Evolutionary conservation across 2,888 invertebrate species (phyloP), one percentile per base, ranked within the genome.

Genomic region (Nudaria mundana): DNA sequence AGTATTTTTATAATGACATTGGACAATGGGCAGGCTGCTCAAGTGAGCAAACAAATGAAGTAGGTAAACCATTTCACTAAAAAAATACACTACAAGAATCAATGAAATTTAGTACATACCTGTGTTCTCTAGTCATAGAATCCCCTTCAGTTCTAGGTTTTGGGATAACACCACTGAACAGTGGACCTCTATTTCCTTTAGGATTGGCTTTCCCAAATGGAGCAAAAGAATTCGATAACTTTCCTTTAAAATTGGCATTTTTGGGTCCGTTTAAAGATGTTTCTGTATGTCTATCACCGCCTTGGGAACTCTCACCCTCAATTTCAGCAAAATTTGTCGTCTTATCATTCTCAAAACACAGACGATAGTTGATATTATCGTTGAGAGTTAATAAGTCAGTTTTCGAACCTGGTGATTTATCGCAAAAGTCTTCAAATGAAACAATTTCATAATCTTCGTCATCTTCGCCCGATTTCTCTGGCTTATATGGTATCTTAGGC

Each of bases 371-470:
- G 22, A 90, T 87, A 47, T 89, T 89, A 51, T 89, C 89, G 48
- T 87, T 90, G 40, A 91, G 62, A 4, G 91, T 84, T 50, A 89
- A 80, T 44, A 91, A 83, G 72, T 91, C 91, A 7, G 89, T 90
- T 62, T 90, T 89, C 11, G 80, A 76, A 29, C 81, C 81, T 1
- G 86, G 75, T 30, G 84, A 85, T 51, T 91, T 91, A 52, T 91
- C 91, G 52, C 90, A 90, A 64, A 91, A 91, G 37, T 91, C 90
- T 65, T 91, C 91, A 59, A 91, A 91, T 1, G 91, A 91, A 15
- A 91, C 91, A 40, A 89, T 86, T 58, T 89, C 89, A 44, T 89
- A 89, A 47, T 89, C 89, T 30, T 86, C 83, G 10, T 85, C 81
- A 11, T 77, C 72, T 37, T 80, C 80, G n/a, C 63, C 62, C 12